These are phyloP conservation scores for Pempheris klunzingeri DNA, from an alignment of 2,797 vertebrate species.

Conservation along the genomic window DNA sequence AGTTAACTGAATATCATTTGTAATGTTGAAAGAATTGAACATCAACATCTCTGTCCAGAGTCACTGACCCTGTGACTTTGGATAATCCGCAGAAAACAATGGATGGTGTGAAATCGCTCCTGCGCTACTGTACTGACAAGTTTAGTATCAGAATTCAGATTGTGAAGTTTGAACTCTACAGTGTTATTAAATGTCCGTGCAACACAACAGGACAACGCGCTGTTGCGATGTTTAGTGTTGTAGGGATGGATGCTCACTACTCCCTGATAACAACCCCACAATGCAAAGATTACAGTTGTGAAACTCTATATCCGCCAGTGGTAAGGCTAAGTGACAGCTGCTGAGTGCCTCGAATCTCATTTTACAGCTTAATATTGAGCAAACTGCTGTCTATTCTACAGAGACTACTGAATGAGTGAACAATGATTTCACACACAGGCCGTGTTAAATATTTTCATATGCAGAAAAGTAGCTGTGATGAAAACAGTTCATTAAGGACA, in stretches of 20 bases:
- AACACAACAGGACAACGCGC: no score
- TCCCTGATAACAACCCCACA: background rate
- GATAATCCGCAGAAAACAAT: slow-evolving; percentile 1
- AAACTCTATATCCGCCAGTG: background rate
- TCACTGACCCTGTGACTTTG: background rate
- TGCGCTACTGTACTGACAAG: no score
- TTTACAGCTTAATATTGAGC: background rate
- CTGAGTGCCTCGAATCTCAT: background rate
- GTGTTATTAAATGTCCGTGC: no score
- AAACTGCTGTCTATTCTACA: background rate
- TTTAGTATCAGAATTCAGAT: no score
- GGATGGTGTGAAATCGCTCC: background rate
- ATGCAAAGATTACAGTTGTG: background rate
- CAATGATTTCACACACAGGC: background rate
- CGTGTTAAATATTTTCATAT: background rate
- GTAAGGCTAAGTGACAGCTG: background rate
- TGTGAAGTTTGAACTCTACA: no score
- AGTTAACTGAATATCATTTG: background rate
- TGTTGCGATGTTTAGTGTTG: background rate
- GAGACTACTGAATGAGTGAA: background rate
- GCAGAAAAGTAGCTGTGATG: background rate
- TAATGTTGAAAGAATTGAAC: background rate
- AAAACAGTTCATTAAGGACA: slow-evolving; percentile 7
- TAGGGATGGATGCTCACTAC: background rate
- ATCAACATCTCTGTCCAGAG: background rate